Base-by-base conservation (phyloP, 2,888 invertebrate genomes). In the Tetanocera ferruginea region DNA sequence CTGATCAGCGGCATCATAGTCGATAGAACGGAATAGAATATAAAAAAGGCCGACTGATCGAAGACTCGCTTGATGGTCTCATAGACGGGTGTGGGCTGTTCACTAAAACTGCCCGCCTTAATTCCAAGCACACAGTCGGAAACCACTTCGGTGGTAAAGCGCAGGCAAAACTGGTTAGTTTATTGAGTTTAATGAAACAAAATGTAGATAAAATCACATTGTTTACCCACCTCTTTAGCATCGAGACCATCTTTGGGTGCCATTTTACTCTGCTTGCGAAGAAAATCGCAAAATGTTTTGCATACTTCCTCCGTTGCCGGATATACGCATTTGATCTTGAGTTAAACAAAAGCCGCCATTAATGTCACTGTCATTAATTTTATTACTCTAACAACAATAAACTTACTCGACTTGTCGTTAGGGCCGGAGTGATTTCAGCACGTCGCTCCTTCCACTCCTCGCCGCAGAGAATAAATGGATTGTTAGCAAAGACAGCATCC, bases 371-470 rank as follows among this genome's bases (percentile, higher is more conserved):
- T 25, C 11, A 52, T 31, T 5, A 34, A 73, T 31, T 55, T 49
- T 17, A 17, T 71, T 9, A 6, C 14, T 37, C 8, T 73, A 0
- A 14, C 28, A 34, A 14, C 28, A 34, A 0, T 11, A 37, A 43
- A 79, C 80, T 78, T 87, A 91, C 91, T 79, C 91, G 91, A 71
- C 90, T 91, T 3, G 89, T 86, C 0, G 91, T 91, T 51, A 92
- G 90, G 8, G 90, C 90, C 0, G 91, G 91, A 1, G 91, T 90
- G 19, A 92, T 83, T 82, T 91, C 90, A 0, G 87, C 84, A 19
- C 92, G 88, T 2, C 90, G 84, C 5, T 88, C 87, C 80, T 91
- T 91, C 92, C 92, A 92, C 80, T 89, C 86, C 9, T 89, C 86
- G 1, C 91, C 91, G 17, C 87, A 89, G 37, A 91, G 81, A 0